These are phyloP conservation scores for Sebastes matsubarae DNA, from an alignment of 2,797 vertebrate genomes.

Conservation along the genomic window DNA sequence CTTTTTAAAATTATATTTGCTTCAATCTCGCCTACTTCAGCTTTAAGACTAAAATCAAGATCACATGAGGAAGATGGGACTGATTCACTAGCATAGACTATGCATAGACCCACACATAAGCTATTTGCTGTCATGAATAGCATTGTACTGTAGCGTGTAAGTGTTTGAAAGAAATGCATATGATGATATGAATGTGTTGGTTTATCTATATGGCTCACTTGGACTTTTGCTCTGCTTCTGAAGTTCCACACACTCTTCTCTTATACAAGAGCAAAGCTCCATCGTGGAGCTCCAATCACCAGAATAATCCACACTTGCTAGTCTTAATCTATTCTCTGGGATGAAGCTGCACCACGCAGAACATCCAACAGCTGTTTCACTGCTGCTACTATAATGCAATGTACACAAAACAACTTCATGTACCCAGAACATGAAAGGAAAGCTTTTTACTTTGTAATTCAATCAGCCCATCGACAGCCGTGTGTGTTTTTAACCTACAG, in stretches of 20 bases:
- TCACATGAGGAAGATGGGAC: not conserved
- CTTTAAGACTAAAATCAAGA: not conserved
- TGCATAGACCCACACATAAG: not conserved
- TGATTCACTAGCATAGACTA: not conserved
- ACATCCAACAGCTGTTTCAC: constrained; percentile 9
- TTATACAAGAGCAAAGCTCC: constrained; percentile 3
- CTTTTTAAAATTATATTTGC: too few relatives aligned
- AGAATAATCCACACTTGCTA: constrained; percentile 28
- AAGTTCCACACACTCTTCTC: constrained; percentile 1
- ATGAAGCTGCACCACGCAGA: constrained; percentile 2
- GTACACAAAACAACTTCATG: not conserved
- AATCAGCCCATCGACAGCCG: constrained; percentile 20
- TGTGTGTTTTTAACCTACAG: constrained; percentile 29
- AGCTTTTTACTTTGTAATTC: constrained; percentile 26
- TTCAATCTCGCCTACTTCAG: fast-evolving
- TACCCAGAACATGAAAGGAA: constrained; percentile 5
- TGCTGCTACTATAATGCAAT: not conserved
- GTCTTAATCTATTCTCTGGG: constrained; percentile 22
- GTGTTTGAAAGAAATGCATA: not conserved
- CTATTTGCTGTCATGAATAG: not conserved
- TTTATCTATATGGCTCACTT: constrained; percentile 23
- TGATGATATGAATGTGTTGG: not conserved
- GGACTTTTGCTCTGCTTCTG: constrained; percentile 32
- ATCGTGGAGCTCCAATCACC: not conserved
- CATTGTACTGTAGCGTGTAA: not conserved